Base-by-base conservation (phyloP, 2,888 invertebrate species). In the Pandemis heparana region DNA sequence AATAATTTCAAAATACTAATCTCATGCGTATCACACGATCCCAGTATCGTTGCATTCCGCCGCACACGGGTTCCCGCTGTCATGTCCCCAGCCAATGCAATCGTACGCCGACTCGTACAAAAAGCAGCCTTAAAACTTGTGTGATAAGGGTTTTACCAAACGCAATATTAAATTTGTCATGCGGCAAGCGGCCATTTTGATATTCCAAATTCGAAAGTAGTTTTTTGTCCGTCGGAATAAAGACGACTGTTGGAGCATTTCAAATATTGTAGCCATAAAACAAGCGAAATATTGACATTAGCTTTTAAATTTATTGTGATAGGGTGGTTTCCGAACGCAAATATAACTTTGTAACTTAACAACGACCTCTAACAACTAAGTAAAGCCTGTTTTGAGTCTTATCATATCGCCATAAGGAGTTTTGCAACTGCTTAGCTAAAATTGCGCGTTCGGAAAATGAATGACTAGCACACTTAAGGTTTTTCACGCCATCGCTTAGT, bases 51-150 rank as follows among this genome's bases (percentile, higher is more conserved):
- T 90, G 92, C 92, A 90, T 91, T 90, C 90, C 92, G 89, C 87
- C 89, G 89, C 91, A 91, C 90, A 86, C 90, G 88, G 87, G 85
- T 86, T 86, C 88, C 86, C 85, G 85, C 87, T 89, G 88, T 88
- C 89, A 82, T 85, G 86, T 85, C 81, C 79, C 78, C 79, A 75
- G 53, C 73, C 85, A 77, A 83, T 77, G 76, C 72, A 77, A 76
- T 60, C 3, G 10, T 56, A 71, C 74, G 14, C 10, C n/a, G 12
- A 56, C 46, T 51, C 70, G 56, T 7, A 9, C 32, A 0, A 83
- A 79, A 80, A 72, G 74, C 60, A 43, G 4, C 18, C 16, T 16
- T 71, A 71, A 51, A 12, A 32, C 1, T 0, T 0, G 0, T 0
- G 5, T 4, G 0, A 12, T 12, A 62, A 67, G 10, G 16, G 14